Evolutionary conservation across 2,113 vertebrate species (phyloP).

Genomic region (Serranochromis macrocephalus): DNA sequence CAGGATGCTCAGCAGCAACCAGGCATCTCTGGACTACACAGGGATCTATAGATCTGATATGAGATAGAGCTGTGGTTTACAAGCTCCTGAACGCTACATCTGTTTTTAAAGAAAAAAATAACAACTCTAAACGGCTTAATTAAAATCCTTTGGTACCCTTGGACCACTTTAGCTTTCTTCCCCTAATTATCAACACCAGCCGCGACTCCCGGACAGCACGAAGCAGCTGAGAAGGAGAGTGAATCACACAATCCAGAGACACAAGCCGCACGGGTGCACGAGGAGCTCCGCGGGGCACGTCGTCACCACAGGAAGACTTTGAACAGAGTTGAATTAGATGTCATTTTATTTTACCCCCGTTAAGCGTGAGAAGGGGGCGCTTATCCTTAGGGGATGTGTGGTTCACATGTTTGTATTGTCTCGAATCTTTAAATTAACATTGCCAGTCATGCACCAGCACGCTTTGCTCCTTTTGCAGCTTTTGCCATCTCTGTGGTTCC

Average conservation of each 20-base stretch:
- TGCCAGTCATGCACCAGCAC: background rate
- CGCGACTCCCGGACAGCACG: background rate
- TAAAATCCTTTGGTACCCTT: slow-evolving; percentile 15
- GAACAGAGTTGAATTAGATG: background rate
- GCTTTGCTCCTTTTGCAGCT: background rate
- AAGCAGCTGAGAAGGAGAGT: slow-evolving; percentile 11
- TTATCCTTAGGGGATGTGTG: background rate
- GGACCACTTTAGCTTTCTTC: slow-evolving; percentile 23
- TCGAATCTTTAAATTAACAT: background rate
- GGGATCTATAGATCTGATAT: slow-evolving; percentile 47
- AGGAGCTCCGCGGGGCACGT: slow-evolving; percentile 4
- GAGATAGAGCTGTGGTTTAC: slow-evolving; percentile 24
- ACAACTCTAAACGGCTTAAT: slow-evolving; percentile 19
- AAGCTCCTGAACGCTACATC: background rate
- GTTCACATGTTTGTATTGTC: background rate
- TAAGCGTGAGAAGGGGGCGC: background rate
- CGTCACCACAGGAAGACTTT: background rate
- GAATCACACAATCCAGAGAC: slow-evolving; percentile 45
- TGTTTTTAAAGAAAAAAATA: background rate
- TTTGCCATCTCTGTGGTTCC: background rate
- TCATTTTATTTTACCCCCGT: slow-evolving; percentile 3
- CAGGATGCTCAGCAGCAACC: slow-evolving; percentile 12
- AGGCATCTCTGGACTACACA: background rate
- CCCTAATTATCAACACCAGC: slow-evolving; percentile 21
- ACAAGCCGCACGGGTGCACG: slow-evolving; percentile 1